phyloP scores from a whole-genome alignment of 2,113 vertebrate genomes.

The Leptobrachium ailaonicum region DNA sequence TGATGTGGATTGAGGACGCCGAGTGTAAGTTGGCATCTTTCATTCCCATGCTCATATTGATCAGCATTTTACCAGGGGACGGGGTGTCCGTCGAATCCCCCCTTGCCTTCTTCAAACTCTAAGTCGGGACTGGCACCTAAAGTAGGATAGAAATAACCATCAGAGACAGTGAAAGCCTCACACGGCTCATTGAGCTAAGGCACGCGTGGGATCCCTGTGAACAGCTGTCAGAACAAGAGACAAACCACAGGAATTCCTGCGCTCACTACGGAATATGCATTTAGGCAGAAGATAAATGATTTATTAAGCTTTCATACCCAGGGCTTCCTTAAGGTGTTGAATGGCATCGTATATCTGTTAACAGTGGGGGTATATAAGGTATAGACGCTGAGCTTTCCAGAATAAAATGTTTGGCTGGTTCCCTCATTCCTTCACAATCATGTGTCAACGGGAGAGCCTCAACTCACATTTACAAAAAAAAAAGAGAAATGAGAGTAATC shows the following conservation, averaged over 20 bases:
- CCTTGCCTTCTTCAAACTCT: background rate
- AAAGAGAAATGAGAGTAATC: too few relatives aligned
- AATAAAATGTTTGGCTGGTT: background rate
- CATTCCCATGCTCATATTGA: slow-evolving; percentile 61
- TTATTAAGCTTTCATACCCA: slow-evolving; percentile 1
- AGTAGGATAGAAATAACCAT: slow-evolving; percentile 18
- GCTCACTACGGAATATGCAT: slow-evolving; percentile 17
- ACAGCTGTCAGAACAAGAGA: slow-evolving; percentile 44
- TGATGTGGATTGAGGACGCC: slow-evolving; percentile 24
- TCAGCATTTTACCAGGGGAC: slow-evolving; percentile 60
- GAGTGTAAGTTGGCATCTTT: slow-evolving; percentile 69
- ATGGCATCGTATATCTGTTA: background rate
- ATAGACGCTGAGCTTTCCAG: background rate
- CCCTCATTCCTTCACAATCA: background rate
- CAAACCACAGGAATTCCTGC: slow-evolving; percentile 38
- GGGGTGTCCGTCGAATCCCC: background rate
- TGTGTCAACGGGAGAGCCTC: background rate
- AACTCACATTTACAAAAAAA: too few relatives aligned
- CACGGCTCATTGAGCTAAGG: slow-evolving; percentile 41
- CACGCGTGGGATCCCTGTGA: slow-evolving; percentile 34
- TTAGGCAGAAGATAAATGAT: slow-evolving; percentile 13
- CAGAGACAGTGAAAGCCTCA: slow-evolving; percentile 1
- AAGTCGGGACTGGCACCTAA: slow-evolving; percentile 14
- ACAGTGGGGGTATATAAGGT: background rate
- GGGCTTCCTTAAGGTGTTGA: slow-evolving; percentile 3